Evolutionary conservation across 2,113 vertebrate species (phyloP), one percentile per base, ranked within the genome.

Genomic region (Tichodroma muraria): DNA sequence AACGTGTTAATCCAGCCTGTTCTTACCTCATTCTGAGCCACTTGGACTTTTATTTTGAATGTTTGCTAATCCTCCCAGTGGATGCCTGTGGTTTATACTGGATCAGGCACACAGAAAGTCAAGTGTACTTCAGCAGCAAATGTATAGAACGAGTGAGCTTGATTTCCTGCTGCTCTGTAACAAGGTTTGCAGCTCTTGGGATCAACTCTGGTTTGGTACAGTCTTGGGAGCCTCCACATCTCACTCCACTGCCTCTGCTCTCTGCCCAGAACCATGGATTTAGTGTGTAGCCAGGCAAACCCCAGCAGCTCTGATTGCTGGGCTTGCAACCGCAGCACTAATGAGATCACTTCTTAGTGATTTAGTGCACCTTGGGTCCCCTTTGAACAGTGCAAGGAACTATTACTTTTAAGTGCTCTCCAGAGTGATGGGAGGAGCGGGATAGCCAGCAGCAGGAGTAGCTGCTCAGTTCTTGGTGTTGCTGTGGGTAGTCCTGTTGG

Each of bases 61-160:
- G 83, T 94, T 94, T 94, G 84, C 81, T 94, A 64, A 84, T 87
- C 85, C 85, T 96, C 91, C 91, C 87, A 12, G 81, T 72, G 94
- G 93, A 49, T 93, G 69, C 85, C 84, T 91, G 93, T 94, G 91
- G 83, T 87, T 94, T 94, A 25, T 89, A 64, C 73, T 81, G 93
- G 91, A 79, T 71, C 61, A 45, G 21, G 87, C 69, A 17, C 81
- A 88, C 82, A 87, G 77, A 76, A 89, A 64, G 85, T 35, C 56
- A 87, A 85, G 88, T 89, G 88, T 90, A 18, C 75, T 93, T 69
- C 86, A 83, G 85, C 50, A 82, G 88, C 65, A 69, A 88, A 93
- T 8, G 76, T 64, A 64, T 50, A 45, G 91, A 90, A 50, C 0
- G 3, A 89, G 72, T 3, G 6, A 52, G 37, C 69, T 86, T 15